A percentile compares a stretch with the other conserved stretches of the same genome.
These are phyloP conservation scores for Seira musarum DNA, from an alignment of 2,888 invertebrate genomes.

Conservation along the genomic window DNA sequence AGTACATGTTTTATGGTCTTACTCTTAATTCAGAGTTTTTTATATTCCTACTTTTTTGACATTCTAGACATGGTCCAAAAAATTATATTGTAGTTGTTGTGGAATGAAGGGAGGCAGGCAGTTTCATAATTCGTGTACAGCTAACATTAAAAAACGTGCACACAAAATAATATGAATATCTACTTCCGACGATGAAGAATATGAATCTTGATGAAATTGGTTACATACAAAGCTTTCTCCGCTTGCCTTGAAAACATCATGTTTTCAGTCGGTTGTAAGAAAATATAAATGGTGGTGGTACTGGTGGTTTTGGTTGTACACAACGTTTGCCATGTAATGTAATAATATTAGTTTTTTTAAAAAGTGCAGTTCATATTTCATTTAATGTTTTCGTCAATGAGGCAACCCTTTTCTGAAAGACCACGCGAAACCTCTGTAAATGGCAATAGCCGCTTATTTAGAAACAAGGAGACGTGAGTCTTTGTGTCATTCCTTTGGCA, in stretches of 20 bases:
- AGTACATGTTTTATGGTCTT: neutral
- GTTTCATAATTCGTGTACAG: neutral
- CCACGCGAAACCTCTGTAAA: slow-evolving; percentile 43
- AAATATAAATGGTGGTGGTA: neutral
- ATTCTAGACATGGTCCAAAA: too few species aligned
- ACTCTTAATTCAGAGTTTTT: neutral
- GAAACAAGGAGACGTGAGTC: slow-evolving; percentile 39
- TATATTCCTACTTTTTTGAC: neutral
- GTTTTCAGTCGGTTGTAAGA: neutral
- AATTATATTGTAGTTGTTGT: too few species aligned
- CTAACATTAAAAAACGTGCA: neutral
- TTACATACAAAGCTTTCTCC: slow-evolving; percentile 52
- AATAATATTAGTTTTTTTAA: slow-evolving; percentile 26
- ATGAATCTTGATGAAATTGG: slow-evolving; percentile 27
- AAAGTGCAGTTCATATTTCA: slow-evolving; percentile 30
- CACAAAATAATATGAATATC: slow-evolving; percentile 8
- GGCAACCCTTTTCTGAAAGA: slow-evolving; percentile 18
- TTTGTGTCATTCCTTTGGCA: slow-evolving; percentile 45
- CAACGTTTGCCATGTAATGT: neutral
- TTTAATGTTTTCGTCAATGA: slow-evolving; percentile 38
- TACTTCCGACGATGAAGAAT: slow-evolving; percentile 33
- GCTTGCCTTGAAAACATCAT: slow-evolving; percentile 42
- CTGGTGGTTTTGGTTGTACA: too few species aligned
- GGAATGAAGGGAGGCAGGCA: too few species aligned
- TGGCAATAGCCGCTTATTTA: slow-evolving; percentile 48